Evolutionary conservation across 2,888 invertebrate genomes (phyloP).

Genomic region (Noctuana brunneofusca): DNA sequence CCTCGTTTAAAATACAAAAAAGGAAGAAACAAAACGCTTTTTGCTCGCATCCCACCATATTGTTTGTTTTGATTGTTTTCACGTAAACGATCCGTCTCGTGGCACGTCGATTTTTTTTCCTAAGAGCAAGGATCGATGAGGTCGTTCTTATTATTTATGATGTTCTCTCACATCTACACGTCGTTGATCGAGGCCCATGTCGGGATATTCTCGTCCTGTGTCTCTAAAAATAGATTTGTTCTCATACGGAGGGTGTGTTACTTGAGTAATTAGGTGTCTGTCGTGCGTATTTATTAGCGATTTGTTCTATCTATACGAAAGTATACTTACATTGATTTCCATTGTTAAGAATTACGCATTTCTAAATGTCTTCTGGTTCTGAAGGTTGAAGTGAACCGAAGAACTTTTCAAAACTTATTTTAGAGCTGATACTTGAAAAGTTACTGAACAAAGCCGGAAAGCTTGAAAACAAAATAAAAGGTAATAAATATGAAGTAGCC

Average conservation of each 20-base stretch:
- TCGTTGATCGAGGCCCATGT: conserved; percentile 2
- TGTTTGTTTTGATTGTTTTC: conserved; percentile 80
- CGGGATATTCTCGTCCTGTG: conserved; percentile 7
- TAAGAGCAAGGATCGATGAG: conserved; percentile 53
- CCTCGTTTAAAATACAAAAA: conserved; percentile 61
- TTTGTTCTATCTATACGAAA: background rate
- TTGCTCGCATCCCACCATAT: conserved; percentile 65
- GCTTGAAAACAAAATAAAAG: conserved; percentile 20
- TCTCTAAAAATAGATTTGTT: conserved; percentile 16
- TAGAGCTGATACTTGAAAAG: background rate
- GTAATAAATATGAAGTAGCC: conserved; percentile 2
- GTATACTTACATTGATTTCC: background rate
- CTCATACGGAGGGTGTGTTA: conserved; percentile 23
- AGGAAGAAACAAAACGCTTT: conserved; percentile 62
- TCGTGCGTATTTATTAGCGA: background rate
- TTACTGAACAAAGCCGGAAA: background rate
- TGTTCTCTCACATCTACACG: conserved; percentile 35
- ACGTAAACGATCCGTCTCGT: conserved; percentile 64
- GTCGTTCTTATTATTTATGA: conserved; percentile 61
- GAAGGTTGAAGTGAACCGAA: background rate
- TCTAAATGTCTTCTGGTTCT: background rate
- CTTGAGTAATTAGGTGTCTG: conserved; percentile 29
- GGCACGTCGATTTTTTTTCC: conserved; percentile 54
- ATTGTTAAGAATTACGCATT: background rate
- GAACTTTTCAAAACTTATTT: too few relatives aligned